Base-by-base conservation (phyloP, 2,888 invertebrate species). In the Seira ritae region DNA sequence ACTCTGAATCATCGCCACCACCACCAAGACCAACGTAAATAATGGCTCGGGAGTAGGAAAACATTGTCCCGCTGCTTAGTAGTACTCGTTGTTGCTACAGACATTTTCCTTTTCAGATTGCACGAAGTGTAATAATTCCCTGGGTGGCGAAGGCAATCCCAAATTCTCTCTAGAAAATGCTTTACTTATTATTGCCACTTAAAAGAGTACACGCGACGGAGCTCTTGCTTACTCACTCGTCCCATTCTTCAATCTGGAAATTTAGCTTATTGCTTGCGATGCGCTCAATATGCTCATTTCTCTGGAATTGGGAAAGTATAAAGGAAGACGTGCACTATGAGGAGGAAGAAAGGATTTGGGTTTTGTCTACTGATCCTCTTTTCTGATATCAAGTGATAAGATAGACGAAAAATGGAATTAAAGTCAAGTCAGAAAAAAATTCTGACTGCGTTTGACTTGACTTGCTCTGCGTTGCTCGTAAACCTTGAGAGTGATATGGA, bases 301-400 rank as follows among this genome's bases (percentile, higher is more conserved):
- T 60, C 60, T 60, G 4, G 60, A 60, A 10, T 60, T 60, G 17
- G 60, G n/a, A 42, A 15, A 8, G 60, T 42, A 42, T 24, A 31
- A 60, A 80, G 68, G 37, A 68, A 62, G 73, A 80, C 80, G 80
- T 80, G 80, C 73, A 68, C 3, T 37, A 60, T 22, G 73, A 73
- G 20, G 37, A 22, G 37, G 22, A 20, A 60, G 73, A 6, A 60
- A 80, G 80, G 80, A 72, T 79, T 79, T 78, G 72, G 60, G 20
- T 72, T 66, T 50, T 67, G n/a, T 76, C 22, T 24, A 37, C 42
- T n/a, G 74, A 67, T 60, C 42, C 80, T 60, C 60, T 60, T 60
- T 60, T 60, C 60, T 60, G 37, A 80, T 80, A 80, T 60, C 73
- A 22, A 73, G 17, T 60, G 80, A 80, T 80, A 80, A 80, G 80